phyloP scores from a whole-genome alignment of 2,888 invertebrate genomes.

The Nezara viridula region DNA sequence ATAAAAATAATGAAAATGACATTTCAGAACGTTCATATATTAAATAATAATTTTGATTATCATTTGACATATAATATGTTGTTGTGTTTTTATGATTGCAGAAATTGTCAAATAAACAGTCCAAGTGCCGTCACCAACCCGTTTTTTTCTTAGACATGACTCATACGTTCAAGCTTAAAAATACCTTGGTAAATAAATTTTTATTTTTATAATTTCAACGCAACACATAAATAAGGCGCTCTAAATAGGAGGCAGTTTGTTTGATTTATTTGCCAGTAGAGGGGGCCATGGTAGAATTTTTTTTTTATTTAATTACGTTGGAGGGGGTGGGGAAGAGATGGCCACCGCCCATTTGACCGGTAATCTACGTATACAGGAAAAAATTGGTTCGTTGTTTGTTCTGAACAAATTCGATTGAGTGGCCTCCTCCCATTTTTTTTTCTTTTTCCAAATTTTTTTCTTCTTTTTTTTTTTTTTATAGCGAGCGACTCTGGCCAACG shows the following conservation, averaged over 20 bases:
- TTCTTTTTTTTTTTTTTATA: constrained; percentile 44
- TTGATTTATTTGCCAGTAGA: constrained; percentile 57
- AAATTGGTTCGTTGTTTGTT: constrained; percentile 61
- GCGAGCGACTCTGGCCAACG: not conserved
- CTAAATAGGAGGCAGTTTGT: constrained; percentile 60
- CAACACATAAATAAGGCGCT: constrained; percentile 58
- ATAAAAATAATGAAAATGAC: no score
- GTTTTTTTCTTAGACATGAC: no score
- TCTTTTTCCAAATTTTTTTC: constrained; percentile 32
- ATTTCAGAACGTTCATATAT: no score
- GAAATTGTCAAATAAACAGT: no score
- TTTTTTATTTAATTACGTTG: constrained; percentile 58
- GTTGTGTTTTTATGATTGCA: no score
- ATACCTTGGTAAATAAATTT: not conserved
- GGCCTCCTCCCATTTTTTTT: constrained; percentile 51
- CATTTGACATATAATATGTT: no score
- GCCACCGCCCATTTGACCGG: constrained; percentile 59
- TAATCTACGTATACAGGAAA: constrained; percentile 60
- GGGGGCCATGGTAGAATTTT: constrained; percentile 44
- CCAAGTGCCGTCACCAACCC: no score
- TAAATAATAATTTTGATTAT: no score
- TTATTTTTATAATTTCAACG: constrained; percentile 61
- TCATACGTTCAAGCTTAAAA: not conserved
- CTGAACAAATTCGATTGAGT: constrained; percentile 61
- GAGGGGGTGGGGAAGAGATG: constrained; percentile 45